Evolutionary conservation across 2,797 vertebrate species (phyloP), one percentile per base, ranked within the genome.

Genomic region (Galaxias olidus): DNA sequence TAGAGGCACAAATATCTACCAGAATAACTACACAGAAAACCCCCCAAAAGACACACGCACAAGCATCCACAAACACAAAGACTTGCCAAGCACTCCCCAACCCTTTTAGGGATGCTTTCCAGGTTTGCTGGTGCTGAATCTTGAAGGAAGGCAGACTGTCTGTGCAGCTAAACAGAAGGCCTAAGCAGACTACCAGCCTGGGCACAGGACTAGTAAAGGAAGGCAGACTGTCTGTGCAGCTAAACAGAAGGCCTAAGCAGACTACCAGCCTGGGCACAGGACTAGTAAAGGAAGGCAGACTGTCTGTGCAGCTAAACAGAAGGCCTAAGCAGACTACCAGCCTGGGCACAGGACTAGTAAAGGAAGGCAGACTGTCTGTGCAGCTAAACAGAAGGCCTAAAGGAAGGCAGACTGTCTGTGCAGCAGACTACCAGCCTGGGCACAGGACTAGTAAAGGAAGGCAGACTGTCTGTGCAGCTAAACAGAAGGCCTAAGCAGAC

Each of bases 221-320:
- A 30, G 6, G 41, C 48, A 59, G 64, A 74, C 9, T 43, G 44
- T 53, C 64, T 71, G 55, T n/a, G 20, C 40, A 59, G 54, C 53
- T 18, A 15, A 66, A 68, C 79, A 79, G 55, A 77, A 49, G 73
- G 55, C 65, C 51, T 49, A 52, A 61, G n/a, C 65, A 65, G 61
- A 63, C 48, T n/a, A 67, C 50, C 47, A 52, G 40, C 54, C 10
- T 15, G 41, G 42, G 13, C 56, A 61, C 40, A 20, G 66, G n/a
- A n/a, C n/a, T n/a, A n/a, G n/a, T n/a, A n/a, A n/a, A n/a, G n/a
- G n/a, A n/a, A n/a, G n/a, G n/a, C n/a, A n/a, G n/a, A n/a, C n/a
- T n/a, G n/a, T n/a, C n/a, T n/a, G n/a, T n/a, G n/a, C n/a, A n/a
- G n/a, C n/a, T n/a, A n/a, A n/a, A n/a, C n/a, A n/a, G n/a, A n/a